These are phyloP conservation scores for Myotis findleyi DNA, from an alignment of 2,797 vertebrate species.

Conservation along the genomic window DNA sequence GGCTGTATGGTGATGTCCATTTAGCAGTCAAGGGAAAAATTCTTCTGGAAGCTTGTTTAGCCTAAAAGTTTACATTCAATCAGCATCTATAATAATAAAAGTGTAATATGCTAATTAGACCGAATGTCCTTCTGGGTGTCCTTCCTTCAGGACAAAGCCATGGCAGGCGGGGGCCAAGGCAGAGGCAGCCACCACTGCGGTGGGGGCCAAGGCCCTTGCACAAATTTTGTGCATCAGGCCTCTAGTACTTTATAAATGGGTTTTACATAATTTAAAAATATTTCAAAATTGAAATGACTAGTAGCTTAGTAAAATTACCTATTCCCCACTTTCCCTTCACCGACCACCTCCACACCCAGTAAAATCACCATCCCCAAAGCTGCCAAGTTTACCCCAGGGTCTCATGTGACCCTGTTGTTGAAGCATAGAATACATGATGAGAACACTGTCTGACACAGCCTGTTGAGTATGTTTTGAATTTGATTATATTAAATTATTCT, in stretches of 20 bases:
- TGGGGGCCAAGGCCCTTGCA: too few species aligned
- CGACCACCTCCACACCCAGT: neutral
- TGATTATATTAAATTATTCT: neutral
- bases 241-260: neutral
- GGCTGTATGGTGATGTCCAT: fast-evolving
- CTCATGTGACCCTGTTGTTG: neutral
- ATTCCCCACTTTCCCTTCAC: neutral
- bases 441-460: neutral
- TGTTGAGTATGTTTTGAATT: neutral
- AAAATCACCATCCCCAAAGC: neutral
- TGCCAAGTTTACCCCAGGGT: fast-evolving
- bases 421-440: neutral
- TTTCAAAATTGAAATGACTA: neutral
- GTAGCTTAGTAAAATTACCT: neutral
- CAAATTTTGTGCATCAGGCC: too few species aligned
- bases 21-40: neutral
- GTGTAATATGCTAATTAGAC: too few species aligned
- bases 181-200: fast-evolving
- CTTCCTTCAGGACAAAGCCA: too few species aligned
- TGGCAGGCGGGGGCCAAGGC: too few species aligned
- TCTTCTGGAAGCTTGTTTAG: neutral
- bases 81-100: neutral
- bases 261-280: neutral
- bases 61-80: neutral
- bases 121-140: too few species aligned